Evolutionary conservation across 1,140 invertebrate species (phyloP), one percentile per base, ranked within the genome.

Genomic region (Steinernema feltiae): DNA sequence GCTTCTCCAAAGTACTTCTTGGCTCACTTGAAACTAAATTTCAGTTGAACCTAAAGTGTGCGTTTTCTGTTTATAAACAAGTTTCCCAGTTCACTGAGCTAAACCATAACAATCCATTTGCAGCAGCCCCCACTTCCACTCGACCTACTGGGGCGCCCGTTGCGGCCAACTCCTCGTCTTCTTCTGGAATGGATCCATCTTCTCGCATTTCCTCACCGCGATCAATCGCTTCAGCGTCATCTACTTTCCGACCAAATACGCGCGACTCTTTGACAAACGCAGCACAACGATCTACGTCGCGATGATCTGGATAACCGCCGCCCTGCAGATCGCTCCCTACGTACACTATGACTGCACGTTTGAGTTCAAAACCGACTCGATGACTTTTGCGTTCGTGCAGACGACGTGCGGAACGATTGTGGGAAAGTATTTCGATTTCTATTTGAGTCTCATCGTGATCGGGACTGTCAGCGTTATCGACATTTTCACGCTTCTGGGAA

Each of bases 121-220:
- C 35, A 63, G 53, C 24, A 17, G 24, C 24, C 53, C 53, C 24
- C 2, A 27, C 12, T 63, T 63, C 53, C 53, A 63, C 24, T 63
- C 53, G 24, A 63, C 53, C 24, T 63, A 63, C 24, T 63, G 53
- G 53, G 53, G 53, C 15, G 53, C 53, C 53, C 53, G 53, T 21
- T 63, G 53, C 24, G 53, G 53, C 24, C 53, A 63, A 27, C 53
- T 63, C 15, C 24, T 63, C 12, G 24, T 63, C 53, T 7, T 63
- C 15, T 63, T 63, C 24, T 63, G 53, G 53, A 63, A 63, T 21
- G 53, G 7, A 3, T 7, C 7, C 53, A 7, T 63, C 53, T 63
- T 63, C 53, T 63, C 53, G 3, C 53, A 63, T 63, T 21, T 63
- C 3, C 7, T 63, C 7, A 63, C 53, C 15, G 24, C 53, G 15